Evolutionary conservation across 2,113 vertebrate genomes (phyloP).

Genomic region (Lanius collurio): DNA sequence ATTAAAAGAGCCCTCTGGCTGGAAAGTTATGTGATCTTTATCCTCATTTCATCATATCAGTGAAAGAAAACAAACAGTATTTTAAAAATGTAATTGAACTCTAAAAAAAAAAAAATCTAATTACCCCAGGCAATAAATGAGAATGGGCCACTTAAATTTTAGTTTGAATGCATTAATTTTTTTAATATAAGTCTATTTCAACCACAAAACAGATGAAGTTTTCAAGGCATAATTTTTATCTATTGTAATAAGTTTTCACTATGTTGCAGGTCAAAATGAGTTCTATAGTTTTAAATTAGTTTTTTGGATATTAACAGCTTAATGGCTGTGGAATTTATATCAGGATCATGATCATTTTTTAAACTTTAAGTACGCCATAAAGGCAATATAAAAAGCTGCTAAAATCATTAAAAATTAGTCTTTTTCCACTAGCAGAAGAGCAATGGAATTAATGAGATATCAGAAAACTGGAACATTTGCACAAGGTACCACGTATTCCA

Average conservation of each 20-base stretch:
- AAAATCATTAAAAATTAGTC: background rate
- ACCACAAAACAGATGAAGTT: constrained; percentile 3
- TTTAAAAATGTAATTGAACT: constrained; percentile 15
- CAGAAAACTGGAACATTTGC: background rate
- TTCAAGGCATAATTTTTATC: background rate
- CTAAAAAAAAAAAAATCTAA: background rate
- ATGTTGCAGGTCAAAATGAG: constrained; percentile 2
- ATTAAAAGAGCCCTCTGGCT: background rate
- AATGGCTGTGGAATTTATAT: background rate
- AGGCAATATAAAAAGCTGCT: background rate
- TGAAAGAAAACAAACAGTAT: constrained; percentile 26
- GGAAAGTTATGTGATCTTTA: background rate
- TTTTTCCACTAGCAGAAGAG: background rate
- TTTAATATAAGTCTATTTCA: constrained; percentile 26
- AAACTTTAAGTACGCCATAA: background rate
- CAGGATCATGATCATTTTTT: background rate
- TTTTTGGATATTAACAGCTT: constrained; percentile 14
- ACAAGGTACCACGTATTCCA: background rate
- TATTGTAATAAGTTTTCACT: background rate
- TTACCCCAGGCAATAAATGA: background rate
- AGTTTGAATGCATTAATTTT: background rate
- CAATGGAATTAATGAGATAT: background rate
- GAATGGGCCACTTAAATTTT: background rate
- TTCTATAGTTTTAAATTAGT: constrained; percentile 20
- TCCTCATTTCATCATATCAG: background rate